Conservation (phyloP, 2,797 vertebrate genomes). For the Octomys mimax region DNA sequence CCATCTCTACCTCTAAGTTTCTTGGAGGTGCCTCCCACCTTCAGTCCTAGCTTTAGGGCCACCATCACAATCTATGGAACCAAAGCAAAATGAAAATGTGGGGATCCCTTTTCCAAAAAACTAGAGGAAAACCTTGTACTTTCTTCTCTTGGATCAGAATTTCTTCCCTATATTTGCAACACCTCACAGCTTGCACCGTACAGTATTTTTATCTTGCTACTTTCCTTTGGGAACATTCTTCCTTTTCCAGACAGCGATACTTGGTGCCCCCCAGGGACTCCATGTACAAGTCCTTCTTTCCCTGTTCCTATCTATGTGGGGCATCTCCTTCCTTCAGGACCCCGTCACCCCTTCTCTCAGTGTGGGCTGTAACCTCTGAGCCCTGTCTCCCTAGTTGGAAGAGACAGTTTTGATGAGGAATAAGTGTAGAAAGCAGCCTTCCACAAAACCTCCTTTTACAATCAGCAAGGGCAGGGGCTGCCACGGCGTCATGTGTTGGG, state of each 20-base stretch:
- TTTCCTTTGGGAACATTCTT: slow-evolving; percentile 42
- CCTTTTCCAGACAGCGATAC: neutral
- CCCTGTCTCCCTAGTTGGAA: neutral
- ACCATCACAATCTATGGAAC: neutral
- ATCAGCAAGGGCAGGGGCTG: neutral
- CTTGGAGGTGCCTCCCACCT: neutral
- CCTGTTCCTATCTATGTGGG: neutral
- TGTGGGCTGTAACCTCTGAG: slow-evolving; percentile 32
- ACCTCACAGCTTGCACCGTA: neutral
- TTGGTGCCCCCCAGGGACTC: neutral
- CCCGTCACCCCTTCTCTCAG: neutral
- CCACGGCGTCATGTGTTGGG: fast-evolving
- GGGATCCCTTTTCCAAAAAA: neutral
- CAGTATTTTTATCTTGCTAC: neutral
- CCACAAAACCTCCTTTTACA: neutral
- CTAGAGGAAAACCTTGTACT: neutral
- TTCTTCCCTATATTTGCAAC: neutral
- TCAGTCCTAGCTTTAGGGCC: neutral
- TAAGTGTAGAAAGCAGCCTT: neutral
- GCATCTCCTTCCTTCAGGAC: neutral
- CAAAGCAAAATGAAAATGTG: neutral
- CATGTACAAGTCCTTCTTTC: neutral
- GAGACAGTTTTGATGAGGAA: neutral
- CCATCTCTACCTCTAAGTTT: neutral
- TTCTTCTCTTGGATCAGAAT: neutral